These are phyloP conservation scores for Mamestra brassicae DNA, from an alignment of 2,888 invertebrate species.

Conservation along the genomic window DNA sequence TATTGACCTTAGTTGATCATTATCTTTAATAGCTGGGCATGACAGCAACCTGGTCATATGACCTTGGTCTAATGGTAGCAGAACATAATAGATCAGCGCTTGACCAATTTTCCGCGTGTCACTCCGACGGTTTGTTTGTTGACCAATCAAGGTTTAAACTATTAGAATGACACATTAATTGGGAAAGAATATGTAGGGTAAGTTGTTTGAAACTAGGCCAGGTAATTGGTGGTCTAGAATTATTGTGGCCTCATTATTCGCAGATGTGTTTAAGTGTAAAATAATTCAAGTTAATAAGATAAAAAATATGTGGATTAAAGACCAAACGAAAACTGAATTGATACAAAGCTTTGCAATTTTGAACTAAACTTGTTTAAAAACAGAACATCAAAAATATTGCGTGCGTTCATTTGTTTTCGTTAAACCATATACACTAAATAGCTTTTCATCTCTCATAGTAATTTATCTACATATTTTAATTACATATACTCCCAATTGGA, in stretches of 20 bases:
- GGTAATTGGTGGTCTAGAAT: background rate
- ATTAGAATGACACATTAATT: slow-evolving; percentile 52
- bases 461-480: no score
- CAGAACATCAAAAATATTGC: background rate
- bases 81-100: slow-evolving; percentile 45
- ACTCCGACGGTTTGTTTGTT: slow-evolving; percentile 64
- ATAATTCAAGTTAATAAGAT: background rate
- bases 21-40: slow-evolving; percentile 69
- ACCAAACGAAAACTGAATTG: background rate
- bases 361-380: background rate
- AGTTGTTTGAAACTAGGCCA: slow-evolving; percentile 27
- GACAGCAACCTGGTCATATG: slow-evolving; percentile 65
- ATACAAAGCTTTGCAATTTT: background rate
- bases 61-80: slow-evolving; percentile 52
- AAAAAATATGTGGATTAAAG: background rate
- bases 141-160: slow-evolving; percentile 58
- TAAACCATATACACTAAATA: background rate
- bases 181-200: slow-evolving; percentile 20
- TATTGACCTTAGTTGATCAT: slow-evolving; percentile 69
- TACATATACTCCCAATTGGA: no score
- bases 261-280: background rate
- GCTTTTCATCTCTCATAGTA: no score
- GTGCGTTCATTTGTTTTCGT: background rate
- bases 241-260: background rate
- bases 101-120: slow-evolving; percentile 65